These are phyloP conservation scores for Philotrypesis tridentata DNA, from an alignment of 1,140 invertebrate genomes.

Conservation along the genomic window DNA sequence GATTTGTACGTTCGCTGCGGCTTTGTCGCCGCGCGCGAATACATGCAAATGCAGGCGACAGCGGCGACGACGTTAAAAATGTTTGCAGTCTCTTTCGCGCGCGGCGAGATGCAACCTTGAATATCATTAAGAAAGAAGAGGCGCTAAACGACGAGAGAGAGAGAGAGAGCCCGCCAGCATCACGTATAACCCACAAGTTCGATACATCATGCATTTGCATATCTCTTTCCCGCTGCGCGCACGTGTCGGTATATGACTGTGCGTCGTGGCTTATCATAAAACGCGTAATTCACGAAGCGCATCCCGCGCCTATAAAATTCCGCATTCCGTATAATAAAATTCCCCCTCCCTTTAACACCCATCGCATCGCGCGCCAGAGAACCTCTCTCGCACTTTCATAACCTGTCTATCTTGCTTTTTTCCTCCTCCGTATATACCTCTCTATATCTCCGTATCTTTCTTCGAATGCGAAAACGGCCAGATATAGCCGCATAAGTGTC, in stretches of 20 bases:
- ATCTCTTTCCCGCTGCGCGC: no score
- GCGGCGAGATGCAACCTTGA: background rate
- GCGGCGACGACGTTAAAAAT: no score
- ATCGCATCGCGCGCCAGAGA: conserved; percentile 1
- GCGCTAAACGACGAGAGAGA: background rate
- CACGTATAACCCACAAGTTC: background rate
- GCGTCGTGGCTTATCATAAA: background rate
- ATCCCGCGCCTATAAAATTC: background rate
- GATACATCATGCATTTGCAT: conserved; percentile 1
- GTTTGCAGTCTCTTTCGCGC: background rate
- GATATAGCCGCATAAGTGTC: no score
- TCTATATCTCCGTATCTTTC: no score
- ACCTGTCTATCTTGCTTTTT: background rate
- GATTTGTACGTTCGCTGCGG: background rate
- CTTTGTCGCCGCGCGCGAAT: no score
- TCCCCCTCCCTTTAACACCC: background rate
- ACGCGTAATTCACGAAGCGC: conserved; percentile 11
- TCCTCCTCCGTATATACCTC: background rate
- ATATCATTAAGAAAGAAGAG: background rate
- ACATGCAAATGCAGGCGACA: no score
- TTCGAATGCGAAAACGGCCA: no score
- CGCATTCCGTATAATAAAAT: background rate
- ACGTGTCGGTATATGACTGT: no score
- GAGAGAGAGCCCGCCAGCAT: no score
- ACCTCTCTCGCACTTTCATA: background rate